Base-by-base conservation (phyloP, 2,797 vertebrate species). In the Pelodytes ibericus region DNA sequence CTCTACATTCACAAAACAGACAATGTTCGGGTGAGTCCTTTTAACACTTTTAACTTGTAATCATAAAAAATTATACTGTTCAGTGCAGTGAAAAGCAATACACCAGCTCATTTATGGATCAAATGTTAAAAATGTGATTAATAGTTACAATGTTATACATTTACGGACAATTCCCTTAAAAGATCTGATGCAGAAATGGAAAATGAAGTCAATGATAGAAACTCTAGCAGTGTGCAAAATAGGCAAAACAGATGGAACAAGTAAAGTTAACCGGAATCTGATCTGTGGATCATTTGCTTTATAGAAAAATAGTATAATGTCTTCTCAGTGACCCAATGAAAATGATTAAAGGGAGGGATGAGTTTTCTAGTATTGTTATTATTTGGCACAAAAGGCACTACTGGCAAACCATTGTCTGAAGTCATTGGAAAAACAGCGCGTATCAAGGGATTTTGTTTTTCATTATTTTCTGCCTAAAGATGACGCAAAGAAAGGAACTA, bases 311-410 rank as follows among this genome's bases (percentile, higher is more conserved):
- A 77, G 68, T 80, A 83, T 75, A 81, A 80, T 67, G 74, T 74
- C 56, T 90, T 82, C 82, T 68, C 83, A 86, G 80, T 27, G 73
- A 84, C 68, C 75, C 82, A 82, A 22, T 60, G 78, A 84, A 84
- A 86, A 84, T 56, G 25, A 86, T 81, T 84, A 82, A 85, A 89
- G 59, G 65, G 82, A 65, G 83, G 24, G 84, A 30, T 76, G 57
- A 80, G 64, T 83, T 82, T 85, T 82, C 82, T 81, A 84, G 73
- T 86, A 86, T 72, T 81, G 81, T 84, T 82, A 85, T 74, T 86
- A 86, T 73, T 81, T 84, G 67, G 80, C 74, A 83, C 77, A 66
- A 70, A 80, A 81, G 24, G 61, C 67, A 57, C 71, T 75, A 75
- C 62, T 81, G 80, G 83, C 77, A 87, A 71, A 22, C 25, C 73